Base-by-base conservation (phyloP, 2,797 vertebrate genomes). In the Clamator glandarius region DNA sequence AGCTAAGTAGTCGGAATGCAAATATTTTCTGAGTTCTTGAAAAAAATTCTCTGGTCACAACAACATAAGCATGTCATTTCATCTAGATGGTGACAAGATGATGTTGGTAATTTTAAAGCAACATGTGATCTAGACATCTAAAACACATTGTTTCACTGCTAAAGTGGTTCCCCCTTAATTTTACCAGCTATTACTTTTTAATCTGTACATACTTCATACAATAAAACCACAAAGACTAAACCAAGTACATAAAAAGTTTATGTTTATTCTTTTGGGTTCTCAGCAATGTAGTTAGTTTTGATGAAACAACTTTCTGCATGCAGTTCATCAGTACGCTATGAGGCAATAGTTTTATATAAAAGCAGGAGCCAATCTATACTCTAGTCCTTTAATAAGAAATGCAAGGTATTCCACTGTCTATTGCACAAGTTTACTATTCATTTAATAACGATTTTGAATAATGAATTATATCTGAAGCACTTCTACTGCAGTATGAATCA, bases 211-310 rank as follows among this genome's bases (percentile, higher is more conserved):
- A 51, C 35, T n/a, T 92, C 39, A 84, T 25, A 54, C 8, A 96
- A 94, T 74, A 92, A 96, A 93, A 93, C 23, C 82, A 90, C 95
- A 84, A 91, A 93, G 67, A 94, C 89, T 90, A 75, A 81, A 94
- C 62, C 20, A 77, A 73, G 77, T 92, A 92, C 62, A 87, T 98
- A 96, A 97, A 98, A 97, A 98, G 96, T 66, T 98, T 95, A 97
- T 97, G 94, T 99, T 99, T 99, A 99, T 99, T 99, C 92, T 98
- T 98, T 97, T 96, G 93, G 92, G 84, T 96, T 97, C 68, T 97
- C 98, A 97, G 95, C 98, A 85, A 98, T 74, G 92, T 84, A 73
- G 67, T 97, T 94, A 98, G 97, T 98, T 97, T 95, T 97, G 87
- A 93, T 97, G 97, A 98, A 98, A 96, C 97, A 98, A 96, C 96